These are phyloP conservation scores for Rhinogobius similis DNA, from an alignment of 2,113 vertebrate genomes.

Conservation along the genomic window DNA sequence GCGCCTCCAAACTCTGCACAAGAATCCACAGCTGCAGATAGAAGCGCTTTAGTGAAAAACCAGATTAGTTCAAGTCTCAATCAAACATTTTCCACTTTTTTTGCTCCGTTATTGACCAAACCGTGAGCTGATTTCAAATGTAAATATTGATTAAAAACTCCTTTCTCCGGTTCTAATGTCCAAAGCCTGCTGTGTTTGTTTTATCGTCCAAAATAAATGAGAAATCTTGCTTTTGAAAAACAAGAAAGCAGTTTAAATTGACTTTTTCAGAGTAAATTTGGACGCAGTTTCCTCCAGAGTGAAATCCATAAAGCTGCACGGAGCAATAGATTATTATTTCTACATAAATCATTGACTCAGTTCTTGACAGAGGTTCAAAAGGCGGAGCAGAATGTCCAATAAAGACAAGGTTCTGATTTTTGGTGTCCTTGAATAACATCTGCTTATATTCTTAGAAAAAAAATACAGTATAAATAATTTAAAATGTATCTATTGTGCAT, in stretches of 20 bases:
- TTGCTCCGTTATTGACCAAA: constrained; percentile 8
- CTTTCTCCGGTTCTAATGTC: not conserved
- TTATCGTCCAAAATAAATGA: not conserved
- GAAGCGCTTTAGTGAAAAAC: constrained; percentile 16
- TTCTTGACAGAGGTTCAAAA: not conserved
- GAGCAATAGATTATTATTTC: not conserved
- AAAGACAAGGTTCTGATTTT: not conserved
- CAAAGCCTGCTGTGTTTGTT: not conserved
- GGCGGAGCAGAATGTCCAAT: not conserved
- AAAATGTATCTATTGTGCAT: too few relatives aligned
- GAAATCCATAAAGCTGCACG: not conserved
- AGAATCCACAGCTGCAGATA: constrained; percentile 30
- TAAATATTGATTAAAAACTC: constrained; percentile 9
- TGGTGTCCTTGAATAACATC: too few relatives aligned
- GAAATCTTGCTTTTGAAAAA: not conserved
- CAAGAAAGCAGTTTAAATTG: not conserved
- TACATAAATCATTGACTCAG: not conserved
- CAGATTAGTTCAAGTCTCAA: constrained; percentile 11
- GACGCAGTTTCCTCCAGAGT: not conserved
- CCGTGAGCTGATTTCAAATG: not conserved
- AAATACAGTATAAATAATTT: too few relatives aligned
- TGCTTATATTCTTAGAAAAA: too few relatives aligned
- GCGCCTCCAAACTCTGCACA: constrained; percentile 20
- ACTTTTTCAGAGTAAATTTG: not conserved
- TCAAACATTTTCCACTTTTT: constrained; percentile 16